Base-by-base conservation (phyloP, 1,140 invertebrate species). In the Macrocentrus cingulum region DNA sequence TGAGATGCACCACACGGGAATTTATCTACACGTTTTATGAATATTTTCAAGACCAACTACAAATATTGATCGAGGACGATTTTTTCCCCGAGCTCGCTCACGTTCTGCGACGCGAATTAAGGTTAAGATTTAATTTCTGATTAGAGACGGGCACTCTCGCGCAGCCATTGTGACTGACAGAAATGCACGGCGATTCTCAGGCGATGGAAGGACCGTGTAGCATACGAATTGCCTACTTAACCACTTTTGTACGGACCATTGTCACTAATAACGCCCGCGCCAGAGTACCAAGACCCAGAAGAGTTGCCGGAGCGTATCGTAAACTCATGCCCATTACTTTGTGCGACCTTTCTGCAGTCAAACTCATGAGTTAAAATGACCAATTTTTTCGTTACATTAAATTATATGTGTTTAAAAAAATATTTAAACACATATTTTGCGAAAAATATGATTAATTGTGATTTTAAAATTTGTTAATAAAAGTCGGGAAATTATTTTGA, bases 91-190 rank as follows among this genome's bases (percentile, higher is more conserved):
- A 61, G 56, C 55, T 59, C 48, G 55, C 56, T 61, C 46, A 8
- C 59, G 62, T 66, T 66, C 66, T 64, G 59, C 57, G 49, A 19
- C 65, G 20, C 63, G 65, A 72, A 76, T 75, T 74, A 75, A 74
- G 69, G 70, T 70, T 71, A 73, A 76, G 73, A 76, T 78, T 76
- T 78, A 76, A 78, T 78, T 78, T 76, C 71, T 76, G 74, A 78
- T 78, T 76, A 76, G 71, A 66, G 8, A 62, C 64, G 69, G 62
- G 67, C 70, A 73, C 76, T 78, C 69, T 68, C 64, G 64, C 66
- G 67, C 57, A 66, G 69, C 72, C 73, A 76, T 76, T 76, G 72
- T 76, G 76, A 76, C 74, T 78, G 76, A 76, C 74, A 76, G 71
- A 77, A 77, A 75, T 66, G 68, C n/a, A n/a, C n/a, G n/a, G n/a